phyloP scores from a whole-genome alignment of 2,797 vertebrate species.

The Pangasius larnaudii region DNA sequence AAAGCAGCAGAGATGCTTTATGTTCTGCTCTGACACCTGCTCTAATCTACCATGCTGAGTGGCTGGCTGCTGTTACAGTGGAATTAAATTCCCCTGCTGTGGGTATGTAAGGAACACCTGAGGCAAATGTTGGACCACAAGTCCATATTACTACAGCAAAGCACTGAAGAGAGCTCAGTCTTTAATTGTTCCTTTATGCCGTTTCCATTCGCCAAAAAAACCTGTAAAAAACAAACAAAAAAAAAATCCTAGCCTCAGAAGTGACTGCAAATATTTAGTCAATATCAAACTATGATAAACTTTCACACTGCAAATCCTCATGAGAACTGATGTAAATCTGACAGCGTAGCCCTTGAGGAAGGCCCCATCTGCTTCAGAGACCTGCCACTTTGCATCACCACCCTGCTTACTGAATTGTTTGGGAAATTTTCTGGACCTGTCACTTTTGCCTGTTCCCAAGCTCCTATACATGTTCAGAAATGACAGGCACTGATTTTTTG shows the following conservation, averaged over 20 bases:
- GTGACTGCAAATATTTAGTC: background rate
- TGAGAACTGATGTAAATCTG: slow-evolving; percentile 53
- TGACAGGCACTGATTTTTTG: background rate
- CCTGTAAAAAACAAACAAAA: background rate
- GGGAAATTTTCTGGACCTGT: slow-evolving; percentile 59
- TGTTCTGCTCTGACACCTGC: slow-evolving; percentile 65
- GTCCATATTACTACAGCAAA: slow-evolving; percentile 11
- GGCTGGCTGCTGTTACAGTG: slow-evolving; percentile 37
- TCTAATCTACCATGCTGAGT: slow-evolving; percentile 61
- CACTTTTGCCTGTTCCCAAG: slow-evolving; percentile 52
- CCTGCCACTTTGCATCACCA: slow-evolving; percentile 69
- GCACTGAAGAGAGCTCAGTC: background rate
- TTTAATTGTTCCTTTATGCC: background rate
- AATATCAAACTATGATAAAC: background rate
- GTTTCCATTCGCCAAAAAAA: background rate
- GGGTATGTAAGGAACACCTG: slow-evolving; percentile 29
- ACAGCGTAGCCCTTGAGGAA: slow-evolving; percentile 63
- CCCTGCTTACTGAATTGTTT: slow-evolving; percentile 63
- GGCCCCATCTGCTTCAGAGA: slow-evolving; percentile 68
- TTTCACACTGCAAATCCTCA: background rate
- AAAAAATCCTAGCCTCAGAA: background rate
- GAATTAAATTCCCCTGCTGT: slow-evolving; percentile 59
- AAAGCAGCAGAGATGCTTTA: slow-evolving; percentile 47
- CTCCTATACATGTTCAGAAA: background rate
- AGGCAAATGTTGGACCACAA: slow-evolving; percentile 39